Evolutionary conservation across 2,113 vertebrate species (phyloP), one percentile per base, ranked within the genome.

Genomic region (Hiodon tergisus): DNA sequence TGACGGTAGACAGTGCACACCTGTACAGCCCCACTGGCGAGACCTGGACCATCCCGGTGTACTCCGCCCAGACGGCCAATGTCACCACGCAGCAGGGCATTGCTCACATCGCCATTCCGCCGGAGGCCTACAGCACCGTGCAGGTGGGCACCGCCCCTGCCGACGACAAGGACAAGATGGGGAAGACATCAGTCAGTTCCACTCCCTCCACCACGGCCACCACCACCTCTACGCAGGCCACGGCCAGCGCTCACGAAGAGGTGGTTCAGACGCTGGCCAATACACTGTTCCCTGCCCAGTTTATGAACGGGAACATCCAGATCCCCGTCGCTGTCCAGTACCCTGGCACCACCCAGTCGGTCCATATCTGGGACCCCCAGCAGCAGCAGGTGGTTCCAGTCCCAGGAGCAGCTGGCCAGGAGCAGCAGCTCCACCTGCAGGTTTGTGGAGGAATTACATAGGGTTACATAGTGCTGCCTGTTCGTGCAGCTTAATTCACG

Each of bases 271-370:
- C 96, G 0, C 93, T 98, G 82, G 66, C 66, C 50, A 51, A 50
- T 2, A 47, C 66, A 4, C 66, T 68, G 6, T 97, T 99, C 85
- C 96, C 97, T 6, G 95, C 97, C 1, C 97, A 99, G 91, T 99
- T 99, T 81, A 98, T 99, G 95, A 99, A 99, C 81, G 97, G 97
- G 72, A 99, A 98, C 91, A 95, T 99, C 89, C 97, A 99, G 93
- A 98, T 98, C 92, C 97, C 96, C 59, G 95, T 99, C 87, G 96
- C 96, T 10, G 96, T 98, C 83, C 97, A 99, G 89, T 98, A 98
- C 85, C 94, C 95, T 85, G 91, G 93, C 59, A 90, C 94, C 0
- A 93, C 95, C 4, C 96, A 98, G 87, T 95, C 96, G 0, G 94
- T 98, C 58, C 97, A 99, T 83, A 97, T 98, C 89, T 99, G 97